Base-by-base conservation (phyloP, 2,113 vertebrate species). In the Shinisaurus crocodilurus region DNA sequence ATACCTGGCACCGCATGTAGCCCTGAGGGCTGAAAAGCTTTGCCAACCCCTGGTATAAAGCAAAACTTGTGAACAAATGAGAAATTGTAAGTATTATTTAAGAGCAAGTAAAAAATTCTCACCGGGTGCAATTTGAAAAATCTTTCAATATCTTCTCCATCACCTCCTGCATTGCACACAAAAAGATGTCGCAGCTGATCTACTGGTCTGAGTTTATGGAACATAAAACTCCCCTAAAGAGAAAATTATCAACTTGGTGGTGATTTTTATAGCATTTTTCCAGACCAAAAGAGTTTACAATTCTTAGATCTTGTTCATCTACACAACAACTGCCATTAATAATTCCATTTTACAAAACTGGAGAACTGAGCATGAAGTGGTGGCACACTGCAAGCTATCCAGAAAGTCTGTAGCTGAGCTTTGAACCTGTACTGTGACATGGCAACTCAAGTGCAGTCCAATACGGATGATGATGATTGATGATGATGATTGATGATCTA, bases 51-150 rank as follows among this genome's bases (percentile, higher is more conserved):
- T 54, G 5, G 60, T 34, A 86, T 27, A 76, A 18, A 40, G 37
- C 32, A 63, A 43, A 5, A 8, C 32, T 81, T 34, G 70, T 32
- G 27, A 54, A 70, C 25, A 82, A 83, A 48, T 76, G 34, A n/a
- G 18, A 45, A 75, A 10, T 2, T 54, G 6, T 23, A 8, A 89
- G 23, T 32, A 45, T 60, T 0, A 37, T 63, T 86, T 70, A 1
- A 0, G 15, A 70, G 65, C 0, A 43, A 37, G 75, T 50, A 32
- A 80, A 27, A 93, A 87, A 60, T 69, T 91, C 89, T 93, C 96
- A 99, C 99, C 98, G 98, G 97, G 96, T 99, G 98, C 84, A 99
- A 96, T 94, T 99, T 99, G 95, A 99, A 99, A 97, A 99, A 99
- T 43, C 98, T 98, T 92, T 99, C 98, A 25, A 99, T 98, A 40